phyloP scores from a whole-genome alignment of 2,888 invertebrate genomes.

The Napeogenes sylphis region DNA sequence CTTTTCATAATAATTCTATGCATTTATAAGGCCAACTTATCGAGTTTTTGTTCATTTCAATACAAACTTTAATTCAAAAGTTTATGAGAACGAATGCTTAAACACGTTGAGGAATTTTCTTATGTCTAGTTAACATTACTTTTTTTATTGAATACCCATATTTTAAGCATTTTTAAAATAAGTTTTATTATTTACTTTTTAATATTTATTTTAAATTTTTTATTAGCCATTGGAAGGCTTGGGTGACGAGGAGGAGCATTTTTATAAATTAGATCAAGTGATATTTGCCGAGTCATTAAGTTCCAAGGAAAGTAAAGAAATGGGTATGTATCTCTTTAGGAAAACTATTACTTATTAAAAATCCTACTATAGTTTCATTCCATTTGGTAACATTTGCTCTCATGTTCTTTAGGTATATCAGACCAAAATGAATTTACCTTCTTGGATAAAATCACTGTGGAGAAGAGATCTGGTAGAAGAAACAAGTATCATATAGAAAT shows the following conservation, averaged over 20 bases:
- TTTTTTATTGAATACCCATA: no score
- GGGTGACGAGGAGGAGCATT: conserved; percentile 23
- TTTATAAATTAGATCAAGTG: conserved; percentile 33
- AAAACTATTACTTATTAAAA: neutral
- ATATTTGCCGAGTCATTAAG: conserved; percentile 40
- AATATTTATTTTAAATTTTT: conserved; percentile 7
- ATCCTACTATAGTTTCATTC: neutral
- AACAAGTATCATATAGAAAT: conserved; percentile 37
- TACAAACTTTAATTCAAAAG: no score
- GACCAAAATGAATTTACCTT: conserved; percentile 24
- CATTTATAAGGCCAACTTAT: no score
- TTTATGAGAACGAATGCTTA: no score
- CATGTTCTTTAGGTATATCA: neutral
- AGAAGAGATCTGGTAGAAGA: conserved; percentile 32
- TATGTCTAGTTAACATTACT: no score
- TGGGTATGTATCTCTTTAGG: conserved; percentile 8
- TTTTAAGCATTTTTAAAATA: neutral
- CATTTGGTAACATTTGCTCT: neutral
- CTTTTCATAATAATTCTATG: no score
- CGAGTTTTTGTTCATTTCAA: no score
- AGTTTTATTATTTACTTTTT: neutral
- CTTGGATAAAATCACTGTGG: conserved; percentile 35
- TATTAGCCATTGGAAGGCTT: conserved; percentile 36
- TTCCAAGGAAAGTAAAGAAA: conserved; percentile 8
- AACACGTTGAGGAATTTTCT: no score